These are phyloP conservation scores for Zophobas atratus DNA, from an alignment of 1,140 invertebrate species.

Conservation along the genomic window DNA sequence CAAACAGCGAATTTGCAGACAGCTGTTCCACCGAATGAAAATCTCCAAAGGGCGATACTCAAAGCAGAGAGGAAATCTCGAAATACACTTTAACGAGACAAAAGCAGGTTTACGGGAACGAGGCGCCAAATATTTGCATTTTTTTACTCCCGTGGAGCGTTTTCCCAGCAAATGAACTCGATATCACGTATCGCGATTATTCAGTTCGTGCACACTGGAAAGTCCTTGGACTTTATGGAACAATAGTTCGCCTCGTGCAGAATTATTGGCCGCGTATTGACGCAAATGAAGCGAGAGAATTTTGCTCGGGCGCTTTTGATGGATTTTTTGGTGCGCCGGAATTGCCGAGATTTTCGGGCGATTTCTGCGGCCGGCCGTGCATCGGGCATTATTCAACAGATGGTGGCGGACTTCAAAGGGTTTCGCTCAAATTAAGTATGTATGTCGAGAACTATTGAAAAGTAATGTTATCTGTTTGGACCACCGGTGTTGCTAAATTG, in stretches of 20 bases:
- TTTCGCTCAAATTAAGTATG: too few relatives aligned
- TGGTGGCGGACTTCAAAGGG: background rate
- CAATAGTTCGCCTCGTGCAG: slow-evolving; percentile 5
- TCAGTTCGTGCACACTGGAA: background rate
- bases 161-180: slow-evolving; percentile 4
- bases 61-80: slow-evolving; percentile 18
- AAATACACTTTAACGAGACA: background rate
- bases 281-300: slow-evolving; percentile 25
- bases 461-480: too few relatives aligned
- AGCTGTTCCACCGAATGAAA: slow-evolving; percentile 28
- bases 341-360: background rate
- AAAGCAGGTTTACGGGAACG: slow-evolving; percentile 2
- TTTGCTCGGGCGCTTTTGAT: background rate
- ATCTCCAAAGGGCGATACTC: slow-evolving; percentile 7
- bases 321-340: slow-evolving; percentile 1
- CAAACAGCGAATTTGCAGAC: slow-evolving; percentile 18
- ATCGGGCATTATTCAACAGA: slow-evolving; percentile 4
- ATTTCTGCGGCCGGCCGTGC: background rate
- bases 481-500: too few relatives aligned
- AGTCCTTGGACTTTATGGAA: background rate
- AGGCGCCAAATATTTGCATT: background rate
- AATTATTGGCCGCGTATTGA: slow-evolving; percentile 13
- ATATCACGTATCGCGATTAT: background rate
- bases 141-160: background rate
- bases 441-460: too few relatives aligned